Base-by-base conservation (phyloP, 23 tunicate species). In the Ciona savignyi region DNA sequence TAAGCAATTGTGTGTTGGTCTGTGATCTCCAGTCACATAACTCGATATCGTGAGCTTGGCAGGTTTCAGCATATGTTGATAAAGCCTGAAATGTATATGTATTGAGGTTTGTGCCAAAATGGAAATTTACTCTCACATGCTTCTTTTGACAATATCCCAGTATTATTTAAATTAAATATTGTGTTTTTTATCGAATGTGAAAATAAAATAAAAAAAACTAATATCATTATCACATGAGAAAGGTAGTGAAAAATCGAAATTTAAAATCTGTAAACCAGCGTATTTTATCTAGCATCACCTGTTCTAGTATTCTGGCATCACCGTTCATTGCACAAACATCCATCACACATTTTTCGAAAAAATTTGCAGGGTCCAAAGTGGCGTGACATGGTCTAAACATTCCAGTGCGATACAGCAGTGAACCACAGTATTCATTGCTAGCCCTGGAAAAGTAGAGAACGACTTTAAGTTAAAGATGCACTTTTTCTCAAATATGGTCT, bases 301-400 rank as follows among this genome's bases (percentile, higher is more conserved):
- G 72, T 21, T 34, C n/a, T 6, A 88, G 65, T 4, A 66, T 60
- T 22, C 24, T 61, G 19, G 21, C 29, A 63, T 82, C 87, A 15
- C 87, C 96, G n/a, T 77, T 63, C 1, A 84, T 88, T 20, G 87
- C 87, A 34, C 96, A 88, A 82, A 78, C 87, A 68, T 88, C 96
- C 28, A 70, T 71, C 0, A 88, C 73, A 74, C 96, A 88, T 31
- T 77, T 78, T 9, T 77, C 70, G 72, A 81, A 81, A 23, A 70
- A 82, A 15, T 26, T 62, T 24, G 77, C 26, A 19, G 67, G 67
- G 21, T 87, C 71, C 0, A 68, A 78, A 22, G 70, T 42, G 27
- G 26, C 23, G 62, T 75, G 80, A 29, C 94, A 87, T 19, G 74
- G 23, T 28, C 79, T 30, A 31, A 87, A 87, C 3, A 70, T 66